These are phyloP conservation scores for Melanogrammus aeglefinus DNA, from an alignment of 2,797 vertebrate genomes.

Conservation along the genomic window DNA sequence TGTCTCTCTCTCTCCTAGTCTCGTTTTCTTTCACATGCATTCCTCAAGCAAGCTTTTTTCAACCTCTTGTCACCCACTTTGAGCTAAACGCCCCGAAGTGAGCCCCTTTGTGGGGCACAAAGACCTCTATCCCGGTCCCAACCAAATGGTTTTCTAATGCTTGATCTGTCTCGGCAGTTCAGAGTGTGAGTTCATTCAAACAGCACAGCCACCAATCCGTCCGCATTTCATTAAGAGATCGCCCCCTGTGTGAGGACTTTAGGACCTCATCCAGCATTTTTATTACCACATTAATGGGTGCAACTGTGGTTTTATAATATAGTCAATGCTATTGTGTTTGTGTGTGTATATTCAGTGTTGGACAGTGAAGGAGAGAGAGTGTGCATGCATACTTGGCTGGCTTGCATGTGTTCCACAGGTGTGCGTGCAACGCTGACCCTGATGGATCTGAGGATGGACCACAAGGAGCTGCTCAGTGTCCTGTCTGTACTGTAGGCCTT, in stretches of 20 bases:
- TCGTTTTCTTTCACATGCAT: slow-evolving; percentile 7
- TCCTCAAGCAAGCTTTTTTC: slow-evolving; percentile 12
- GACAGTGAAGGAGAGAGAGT: slow-evolving; percentile 35
- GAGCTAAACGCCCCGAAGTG: slow-evolving; percentile 22
- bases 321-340: slow-evolving; percentile 29
- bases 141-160: slow-evolving; percentile 56
- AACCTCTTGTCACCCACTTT: not conserved
- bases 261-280: slow-evolving; percentile 53
- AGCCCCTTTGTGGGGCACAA: slow-evolving; percentile 44
- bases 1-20: slow-evolving; percentile 27
- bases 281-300: slow-evolving; percentile 52
- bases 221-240: slow-evolving; percentile 44
- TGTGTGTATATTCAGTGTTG: slow-evolving; percentile 22
- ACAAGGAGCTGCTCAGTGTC: slow-evolving; percentile 44
- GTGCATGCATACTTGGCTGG: too few relatives aligned
- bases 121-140: slow-evolving; percentile 40
- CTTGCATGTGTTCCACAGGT: not conserved
- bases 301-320: slow-evolving; percentile 53
- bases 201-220: slow-evolving; percentile 39
- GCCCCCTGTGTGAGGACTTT: slow-evolving; percentile 46
- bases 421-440: not conserved
- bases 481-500: slow-evolving; percentile 55
- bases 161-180: not conserved
- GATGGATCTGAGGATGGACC: slow-evolving; percentile 36
- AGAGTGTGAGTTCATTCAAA: slow-evolving; percentile 21